Evolutionary conservation across 2,113 vertebrate species (phyloP), one percentile per base, ranked within the genome.

Genomic region (Pimephales promelas): DNA sequence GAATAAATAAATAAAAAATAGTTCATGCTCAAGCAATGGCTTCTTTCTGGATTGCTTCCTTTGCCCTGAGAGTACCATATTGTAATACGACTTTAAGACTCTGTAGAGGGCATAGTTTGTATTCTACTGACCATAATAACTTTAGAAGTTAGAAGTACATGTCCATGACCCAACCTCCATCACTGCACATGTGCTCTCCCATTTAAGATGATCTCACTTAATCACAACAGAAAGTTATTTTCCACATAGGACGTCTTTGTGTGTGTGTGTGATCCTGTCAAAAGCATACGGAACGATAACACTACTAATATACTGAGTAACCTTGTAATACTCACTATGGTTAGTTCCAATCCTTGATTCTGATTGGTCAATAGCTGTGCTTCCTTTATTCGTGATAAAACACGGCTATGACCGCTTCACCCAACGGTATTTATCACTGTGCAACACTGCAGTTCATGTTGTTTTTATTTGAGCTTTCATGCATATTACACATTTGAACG

Each of bases 81-180:
- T 72, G 74, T 68, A 62, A 66, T 76, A 45, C 24, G 18, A 62
- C 54, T 70, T 31, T 66, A 68, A 80, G 49, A 20, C 34, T 24
- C 57, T 68, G 52, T 28, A 40, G 13, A 70, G 40, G 72, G 61
- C 40, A 82, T 71, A 80, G 79, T 75, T 14, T 82, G 49, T 62
- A 76, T 74, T 75, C 52, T 31, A 70, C 40, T 45, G 18, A 54
- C 61, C 24, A 20, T 70, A 79, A 81, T 84, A 81, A 81, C 86
- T 84, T 34, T 81, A 71, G 72, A 45, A 64, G 59, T n/a, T n/a
- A n/a, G 40, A 24, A 61, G 31, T 34, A 68, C 18, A 3, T 4
- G 28, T 34, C 28, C 16, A 34, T 77, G 74, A 74, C 49, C 82
- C 36, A 68, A 61, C 57, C 66, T 43, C 52, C 7, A 22, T 84